Evolutionary conservation across 2,888 invertebrate species (phyloP), one percentile per base, ranked within the genome.

Genomic region (Lepidochitona cinerea): DNA sequence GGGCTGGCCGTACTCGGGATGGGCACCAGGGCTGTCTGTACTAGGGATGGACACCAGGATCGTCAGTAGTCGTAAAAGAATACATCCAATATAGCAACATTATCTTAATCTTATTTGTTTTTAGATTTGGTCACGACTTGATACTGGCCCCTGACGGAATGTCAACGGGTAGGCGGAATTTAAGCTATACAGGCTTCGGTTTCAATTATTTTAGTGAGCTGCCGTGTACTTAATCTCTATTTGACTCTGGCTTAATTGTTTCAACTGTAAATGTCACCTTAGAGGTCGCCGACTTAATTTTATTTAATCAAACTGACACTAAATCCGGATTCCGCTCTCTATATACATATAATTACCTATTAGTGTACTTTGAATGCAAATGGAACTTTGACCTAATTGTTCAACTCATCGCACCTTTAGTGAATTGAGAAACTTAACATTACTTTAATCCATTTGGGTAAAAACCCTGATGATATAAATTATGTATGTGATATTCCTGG

Each of bases 221-320:
- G 59, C 59, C 23, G 59, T 59, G 32, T 18, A 59, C 26, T 29
- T 32, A 29, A 23, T 59, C 59, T 32, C 9, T 23, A 26, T 59
- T 59, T 29, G 12, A 59, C 59, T 32, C 23, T 23, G 59, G 59
- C 32, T 59, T 59, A 59, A 59, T 59, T 59, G 59, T 59, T 59
- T 59, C 59, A 59, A 26, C 59, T 59, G 29, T 59, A 59, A 59
- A 59, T 59, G 59, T 59, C 59, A 59, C 26, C 59, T 32, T 14
- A 14, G 2, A 9, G 59, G 59, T 59, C 59, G 29, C 26, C 18
- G 59, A 59, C 59, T 59, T 59, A 59, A 59, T 59, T 59, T 59
- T 59, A 59, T 59, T 59, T 59, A 59, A 59, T 59, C 59, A 59
- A 26, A 59, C 59, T 59, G 59, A 59, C 59, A 59, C 59, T 59